Evolutionary conservation across 2,113 vertebrate genomes (phyloP), one percentile per base, ranked within the genome.

Genomic region (Campylomormyrus numenius): DNA sequence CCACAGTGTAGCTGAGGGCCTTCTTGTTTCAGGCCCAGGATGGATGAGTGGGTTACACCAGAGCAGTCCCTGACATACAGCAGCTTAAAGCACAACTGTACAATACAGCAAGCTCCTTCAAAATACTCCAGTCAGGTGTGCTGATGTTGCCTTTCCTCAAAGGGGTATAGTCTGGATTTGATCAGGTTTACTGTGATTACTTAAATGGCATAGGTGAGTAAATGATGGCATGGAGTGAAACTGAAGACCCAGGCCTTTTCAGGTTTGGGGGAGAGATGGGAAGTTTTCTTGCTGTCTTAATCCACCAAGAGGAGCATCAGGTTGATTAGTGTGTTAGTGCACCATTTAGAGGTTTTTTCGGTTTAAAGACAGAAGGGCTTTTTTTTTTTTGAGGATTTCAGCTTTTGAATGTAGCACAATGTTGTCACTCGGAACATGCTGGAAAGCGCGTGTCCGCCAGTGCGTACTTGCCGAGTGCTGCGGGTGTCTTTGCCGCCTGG

Each of bases 401-500:
- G 6, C 6, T 85, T 46, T 48, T 85, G 39, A 85, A 85, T 85
- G 19, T 48, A n/a, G 45, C 17, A 85, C 15, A 3, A 3, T 19
- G 17, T 84, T 85, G 83, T 85, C 39, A 10, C 21, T 46, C 9
- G 3, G 39, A 42, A 21, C 77, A 83, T 21, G 7, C 77, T 42
- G 77, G 77, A 45, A 83, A 45, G 77, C 15, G 77, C 15, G 15
- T 49, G 84, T 49, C 31, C 39, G 42, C 35, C 77, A 85, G 80
- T 50, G 53, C 39, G 77, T 52, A 53, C 84, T 70, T 66, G 53
- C 39, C 15, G 24, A 66, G 52, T 49, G 24, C 24, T 62, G 50
- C 31, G 11, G 8, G 48, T 5, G 7, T 62, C 96, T 96, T 95
- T 96, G 95, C 94, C 96, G 96, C 95, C 94, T 95, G 95, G 94